Evolutionary conservation across 2,888 invertebrate genomes (phyloP), one percentile per base, ranked within the genome.

Genomic region (Sthenelais limicola): DNA sequence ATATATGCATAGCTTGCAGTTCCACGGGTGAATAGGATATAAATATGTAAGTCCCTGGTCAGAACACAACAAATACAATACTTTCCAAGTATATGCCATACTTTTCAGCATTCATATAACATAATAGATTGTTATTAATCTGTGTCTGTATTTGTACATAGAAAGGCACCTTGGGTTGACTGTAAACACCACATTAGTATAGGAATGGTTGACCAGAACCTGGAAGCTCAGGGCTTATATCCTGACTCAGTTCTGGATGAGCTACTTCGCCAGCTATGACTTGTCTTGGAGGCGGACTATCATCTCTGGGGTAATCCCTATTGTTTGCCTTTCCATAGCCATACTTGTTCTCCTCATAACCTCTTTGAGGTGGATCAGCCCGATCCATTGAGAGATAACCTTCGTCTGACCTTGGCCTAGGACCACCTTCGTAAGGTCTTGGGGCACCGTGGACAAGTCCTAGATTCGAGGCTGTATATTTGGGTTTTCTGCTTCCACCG

Each of bases 371-470:
- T 1, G 18, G 51, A 7, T 52, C 35, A 7, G 32, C 30, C 3
- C 51, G 4, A 48, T 69, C 69, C 69, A 69, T 69, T 1, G 69
- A 69, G 12, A 30, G 33, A 26, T 69, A 69, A 1, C 69, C 69
- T 35, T 69, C 69, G 21, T 69, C 69, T 12, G 62, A 62, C 15
- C 51, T 32, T 1, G 35, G 35, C 33, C 69, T n/a, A 26, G 26
- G 24, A 9, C 58, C 58, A 12, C 28, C 12, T 28, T 4, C 21
- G 9, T 18, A 4, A 5, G 54, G 54, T 21, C 9, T 26, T 3
- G 66, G 66, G 12, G 12, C 68, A 18, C 52, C 51, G 1, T 4
- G 51, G 7, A 32, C 52, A 5, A 69, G 52, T 30, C 69, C 69
- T n/a, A 69, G 35, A 3, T 15, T 52, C 12, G 69, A 4, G 24